Evolutionary conservation across 2,113 vertebrate genomes (phyloP).

Genomic region (Suncus etruscus): DNA sequence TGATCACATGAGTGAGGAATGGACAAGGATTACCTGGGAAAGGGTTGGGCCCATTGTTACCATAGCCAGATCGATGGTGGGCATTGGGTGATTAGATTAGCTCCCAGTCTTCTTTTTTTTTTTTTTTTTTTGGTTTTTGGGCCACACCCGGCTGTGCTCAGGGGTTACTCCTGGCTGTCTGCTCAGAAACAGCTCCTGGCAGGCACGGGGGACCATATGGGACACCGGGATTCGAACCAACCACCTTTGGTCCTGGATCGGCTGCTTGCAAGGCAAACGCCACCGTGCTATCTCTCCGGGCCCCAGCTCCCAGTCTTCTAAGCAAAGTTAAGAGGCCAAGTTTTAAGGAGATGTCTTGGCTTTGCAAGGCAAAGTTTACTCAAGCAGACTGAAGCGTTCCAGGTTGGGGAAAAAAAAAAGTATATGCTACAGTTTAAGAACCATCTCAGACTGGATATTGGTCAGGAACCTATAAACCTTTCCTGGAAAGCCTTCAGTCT

Average conservation of each 20-base stretch:
- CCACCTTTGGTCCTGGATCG: no score
- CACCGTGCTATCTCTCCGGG: no score
- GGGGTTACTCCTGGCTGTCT: no score
- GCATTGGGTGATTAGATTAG: slow-evolving; percentile 30
- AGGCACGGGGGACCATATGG: no score
- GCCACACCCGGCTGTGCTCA: no score
- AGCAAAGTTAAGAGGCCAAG: slow-evolving; percentile 63
- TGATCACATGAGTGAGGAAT: slow-evolving; percentile 59
- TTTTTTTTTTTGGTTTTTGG: no score
- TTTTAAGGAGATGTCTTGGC: slow-evolving; percentile 68
- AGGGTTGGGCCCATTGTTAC: slow-evolving; percentile 48
- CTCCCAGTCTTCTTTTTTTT: neutral
- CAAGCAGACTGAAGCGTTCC: slow-evolving; percentile 77
- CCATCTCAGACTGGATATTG: slow-evolving; percentile 65
- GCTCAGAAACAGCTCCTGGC: no score
- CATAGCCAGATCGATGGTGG: slow-evolving; percentile 51
- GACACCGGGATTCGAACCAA: no score
- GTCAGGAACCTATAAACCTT: slow-evolving; percentile 67
- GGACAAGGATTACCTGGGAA: slow-evolving; percentile 46
- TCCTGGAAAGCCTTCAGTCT: slow-evolving; percentile 59
- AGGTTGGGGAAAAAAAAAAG: slow-evolving; percentile 64
- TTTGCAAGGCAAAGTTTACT: slow-evolving; percentile 59
- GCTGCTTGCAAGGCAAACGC: no score
- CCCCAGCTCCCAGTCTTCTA: slow-evolving; percentile 15
- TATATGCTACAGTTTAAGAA: slow-evolving; percentile 82